Evolutionary conservation across 1,140 invertebrate genomes (phyloP), one percentile per base, ranked within the genome.

Genomic region (Drosophila insularis): DNA sequence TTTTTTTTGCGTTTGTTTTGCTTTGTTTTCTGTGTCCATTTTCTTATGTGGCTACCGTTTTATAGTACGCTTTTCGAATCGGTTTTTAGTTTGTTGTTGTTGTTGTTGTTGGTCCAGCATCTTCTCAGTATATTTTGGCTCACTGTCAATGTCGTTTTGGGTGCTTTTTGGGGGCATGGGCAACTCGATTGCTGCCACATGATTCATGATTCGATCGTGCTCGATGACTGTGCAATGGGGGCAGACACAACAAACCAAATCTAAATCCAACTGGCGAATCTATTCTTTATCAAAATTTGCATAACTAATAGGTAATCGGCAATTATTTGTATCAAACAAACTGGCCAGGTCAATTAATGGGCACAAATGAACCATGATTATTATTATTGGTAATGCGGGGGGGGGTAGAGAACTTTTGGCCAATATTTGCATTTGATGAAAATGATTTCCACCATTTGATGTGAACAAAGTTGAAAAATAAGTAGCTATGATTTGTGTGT

Each of bases 141-240:
- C 84, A 89, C 89, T 89, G 84, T 89, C 84, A 89, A 89, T 89
- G 84, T 89, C 84, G 81, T 59, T 55, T 32, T 23, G 23, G 23
- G 69, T 74, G 35, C 68, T 81, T 78, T 78, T 78, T 78, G 70
- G 65, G 63, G 55, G 80, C 72, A 64, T 8, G 14, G 43, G 35
- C 80, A 82, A 35, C 11, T 14, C 35, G 13, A 32, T 27, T 46
- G 58, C 61, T 63, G 56, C 80, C 66, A 68, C 80, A 73, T 89
- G 84, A 89, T 84, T 89, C 84, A 89, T 27, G 27, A 27, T 89
- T 89, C 89, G 43, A 74, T 89, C 84, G 84, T 89, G 84, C 70
- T 87, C 70, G 6, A 19, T 68, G 8, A 46, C 2, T n/a, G 21
- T 13, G 19, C 27, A 27, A 27, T 27, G 27, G 6, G 27, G 27